Conservation (phyloP, 2,113 vertebrate genomes). For the Pseudopipra pipra region DNA sequence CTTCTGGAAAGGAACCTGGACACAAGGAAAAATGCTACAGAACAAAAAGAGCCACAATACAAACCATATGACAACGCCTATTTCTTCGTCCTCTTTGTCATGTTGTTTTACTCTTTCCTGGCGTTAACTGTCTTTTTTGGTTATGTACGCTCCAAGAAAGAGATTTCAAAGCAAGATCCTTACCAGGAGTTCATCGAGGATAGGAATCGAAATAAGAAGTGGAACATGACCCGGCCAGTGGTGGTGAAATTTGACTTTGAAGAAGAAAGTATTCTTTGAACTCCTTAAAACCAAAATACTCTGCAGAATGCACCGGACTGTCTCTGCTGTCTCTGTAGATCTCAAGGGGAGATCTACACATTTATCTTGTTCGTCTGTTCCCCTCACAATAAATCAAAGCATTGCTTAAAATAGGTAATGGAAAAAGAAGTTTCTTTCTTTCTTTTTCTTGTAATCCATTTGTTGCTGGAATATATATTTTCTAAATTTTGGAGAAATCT, state of each 20-base stretch:
- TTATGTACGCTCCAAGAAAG: conserved; percentile 81
- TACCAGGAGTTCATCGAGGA: conserved; percentile 80
- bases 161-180: conserved; percentile 82
- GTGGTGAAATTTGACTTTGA: conserved; percentile 85
- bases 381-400: conserved; percentile 16
- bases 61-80: conserved; percentile 88
- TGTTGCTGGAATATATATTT: conserved; percentile 16
- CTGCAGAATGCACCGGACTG: conserved; percentile 16
- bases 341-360: background rate
- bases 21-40: conserved; percentile 62
- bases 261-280: conserved; percentile 85
- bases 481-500: background rate
- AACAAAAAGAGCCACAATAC: conserved; percentile 73
- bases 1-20: conserved; percentile 78
- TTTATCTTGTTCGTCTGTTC: background rate
- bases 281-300: conserved; percentile 46
- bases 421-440: background rate
- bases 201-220: conserved; percentile 71
- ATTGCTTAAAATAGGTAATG: conserved; percentile 43
- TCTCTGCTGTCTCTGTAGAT: background rate
- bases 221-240: conserved; percentile 70
- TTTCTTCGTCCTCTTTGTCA: conserved; percentile 90
- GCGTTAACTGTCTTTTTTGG: conserved; percentile 84
- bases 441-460: background rate
- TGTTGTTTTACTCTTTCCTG: conserved; percentile 90